phyloP scores from a whole-genome alignment of 2,113 vertebrate genomes.

The Picathartes gymnocephalus region DNA sequence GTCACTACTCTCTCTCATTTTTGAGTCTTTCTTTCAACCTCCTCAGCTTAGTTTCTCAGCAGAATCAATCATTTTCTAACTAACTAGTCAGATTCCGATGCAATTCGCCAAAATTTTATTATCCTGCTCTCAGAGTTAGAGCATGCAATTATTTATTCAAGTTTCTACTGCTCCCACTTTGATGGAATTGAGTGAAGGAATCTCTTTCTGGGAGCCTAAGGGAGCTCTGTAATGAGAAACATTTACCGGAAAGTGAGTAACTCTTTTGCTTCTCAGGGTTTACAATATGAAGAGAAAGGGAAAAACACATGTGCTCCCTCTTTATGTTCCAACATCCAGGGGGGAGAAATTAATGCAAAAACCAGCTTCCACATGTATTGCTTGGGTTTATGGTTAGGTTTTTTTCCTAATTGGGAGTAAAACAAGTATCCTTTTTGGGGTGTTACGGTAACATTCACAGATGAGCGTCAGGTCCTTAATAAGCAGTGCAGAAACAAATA shows the following conservation, averaged over 20 bases:
- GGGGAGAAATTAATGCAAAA: constrained; percentile 35
- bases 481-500: background rate
- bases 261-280: background rate
- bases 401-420: background rate
- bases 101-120: constrained; percentile 30
- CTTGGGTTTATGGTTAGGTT: background rate
- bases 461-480: background rate
- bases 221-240: constrained; percentile 45
- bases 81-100: background rate
- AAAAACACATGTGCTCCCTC: constrained; percentile 19
- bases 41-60: background rate
- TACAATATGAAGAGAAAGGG: constrained; percentile 5
- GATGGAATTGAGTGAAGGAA: constrained; percentile 25
- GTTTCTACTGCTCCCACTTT: constrained; percentile 24
- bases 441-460: background rate
- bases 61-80: constrained; percentile 40
- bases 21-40: background rate
- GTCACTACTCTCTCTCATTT: background rate
- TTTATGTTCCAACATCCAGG: background rate
- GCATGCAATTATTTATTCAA: constrained; percentile 15
- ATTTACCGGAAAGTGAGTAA: constrained; percentile 35
- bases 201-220: constrained; percentile 27
- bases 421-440: background rate
- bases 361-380: background rate
- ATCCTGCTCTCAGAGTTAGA: background rate